Conservation (phyloP, 2,888 invertebrate species). For the Sarcophaga subvicina region DNA sequence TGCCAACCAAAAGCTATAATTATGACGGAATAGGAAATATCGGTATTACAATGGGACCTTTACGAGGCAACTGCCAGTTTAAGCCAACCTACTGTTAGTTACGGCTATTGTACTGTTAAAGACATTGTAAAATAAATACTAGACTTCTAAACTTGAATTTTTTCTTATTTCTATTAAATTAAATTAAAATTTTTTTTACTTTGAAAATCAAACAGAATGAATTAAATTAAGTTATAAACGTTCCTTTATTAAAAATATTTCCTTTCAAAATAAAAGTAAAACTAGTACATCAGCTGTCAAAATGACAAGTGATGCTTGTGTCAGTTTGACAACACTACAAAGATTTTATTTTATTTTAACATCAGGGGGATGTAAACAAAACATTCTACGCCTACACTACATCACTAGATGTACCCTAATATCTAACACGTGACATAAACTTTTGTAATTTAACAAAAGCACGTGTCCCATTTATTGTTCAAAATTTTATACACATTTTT, state of each 20-base stretch:
- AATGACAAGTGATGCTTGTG: conserved; percentile 40
- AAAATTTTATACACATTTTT: neutral
- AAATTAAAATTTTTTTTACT: no score
- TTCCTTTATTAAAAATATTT: neutral
- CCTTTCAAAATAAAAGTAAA: neutral
- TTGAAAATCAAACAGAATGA: no score
- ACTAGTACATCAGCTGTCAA: conserved; percentile 39
- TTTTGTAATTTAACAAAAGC: conserved; percentile 28
- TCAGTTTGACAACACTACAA: conserved; percentile 26
- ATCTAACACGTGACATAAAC: conserved; percentile 57
- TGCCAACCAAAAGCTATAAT: no score
- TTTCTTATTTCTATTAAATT: neutral
- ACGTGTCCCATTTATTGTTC: conserved; percentile 48
- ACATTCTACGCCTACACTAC: neutral
- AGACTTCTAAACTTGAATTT: no score
- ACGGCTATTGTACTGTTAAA: no score
- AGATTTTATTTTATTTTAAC: neutral
- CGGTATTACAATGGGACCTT: no score
- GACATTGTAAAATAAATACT: no score
- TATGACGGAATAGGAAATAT: no score
- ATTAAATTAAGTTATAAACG: no score
- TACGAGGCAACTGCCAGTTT: no score
- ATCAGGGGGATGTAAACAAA: neutral
- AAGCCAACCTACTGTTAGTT: no score
- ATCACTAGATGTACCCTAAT: conserved; percentile 31